Base-by-base conservation (phyloP, 2,797 vertebrate species). In the Merluccius polli region DNA sequence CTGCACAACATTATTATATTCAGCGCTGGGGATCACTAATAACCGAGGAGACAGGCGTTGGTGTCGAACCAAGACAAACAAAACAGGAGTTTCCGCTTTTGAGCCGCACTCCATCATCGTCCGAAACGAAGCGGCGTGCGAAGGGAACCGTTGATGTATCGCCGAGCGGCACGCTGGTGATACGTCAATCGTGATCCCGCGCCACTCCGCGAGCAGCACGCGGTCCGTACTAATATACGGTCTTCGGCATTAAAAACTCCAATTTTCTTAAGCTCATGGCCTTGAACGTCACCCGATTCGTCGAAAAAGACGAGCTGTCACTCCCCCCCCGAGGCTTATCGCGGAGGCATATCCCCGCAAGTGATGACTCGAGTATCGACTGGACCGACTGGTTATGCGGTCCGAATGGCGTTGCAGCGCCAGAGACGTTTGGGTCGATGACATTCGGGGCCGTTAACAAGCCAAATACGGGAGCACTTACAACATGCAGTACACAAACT, bases 351-450 rank as follows among this genome's bases (percentile, higher is more conserved):
- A 48, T 15, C 15, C 41, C 41, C 7, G 6, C 52, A 59, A 59
- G 21, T 5, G 18, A 48, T 15, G 21, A 59, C 13, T 68, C 27
- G 30, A 68, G 85, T 81, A 77, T 18, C 84, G 79, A 83, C 81
- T 84, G 83, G 88, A 83, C 84, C 38, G 79, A 87, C 88, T 80
- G 81, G 87, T 89, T 81, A 18, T 85, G 87, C 85, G 84, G 87
- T 86, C 76, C 24, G 44, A 48, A 48, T 30, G 10, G 24, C 10
- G 33, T 21, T 21, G 0, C 8, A 21, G 24, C 24, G 52, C 52
- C 52, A 59, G 52, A 59, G 52, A 59, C 52, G 52, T 24, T n/a
- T 59, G n/a, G 52, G n/a, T 59, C 52, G 8, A 71, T 78, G 27
- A 70, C 24, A 75, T 70, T 31, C n/a, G n/a, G 15, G 30, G 27